Evolutionary conservation across 2,113 vertebrate genomes (phyloP).

Genomic region (Lepisosteus oculatus): DNA sequence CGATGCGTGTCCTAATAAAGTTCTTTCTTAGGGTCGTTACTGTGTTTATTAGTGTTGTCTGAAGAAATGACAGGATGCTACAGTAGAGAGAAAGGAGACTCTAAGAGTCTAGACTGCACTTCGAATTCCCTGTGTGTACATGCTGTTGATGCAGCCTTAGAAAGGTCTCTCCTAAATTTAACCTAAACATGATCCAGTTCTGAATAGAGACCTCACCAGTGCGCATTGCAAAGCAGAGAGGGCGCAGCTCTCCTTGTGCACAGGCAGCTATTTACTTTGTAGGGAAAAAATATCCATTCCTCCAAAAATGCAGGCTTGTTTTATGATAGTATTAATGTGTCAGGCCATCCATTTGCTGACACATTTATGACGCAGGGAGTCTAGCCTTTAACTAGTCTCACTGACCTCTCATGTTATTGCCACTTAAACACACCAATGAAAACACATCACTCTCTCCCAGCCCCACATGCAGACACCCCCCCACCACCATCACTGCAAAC

Average conservation of each 20-base stretch:
- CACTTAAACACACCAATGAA: slow-evolving; percentile 6
- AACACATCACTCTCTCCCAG: not conserved
- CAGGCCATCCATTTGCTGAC: slow-evolving; percentile 53
- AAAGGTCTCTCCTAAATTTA: slow-evolving; percentile 50
- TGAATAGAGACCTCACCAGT: no score
- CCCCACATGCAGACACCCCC: not conserved
- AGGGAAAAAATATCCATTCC: slow-evolving; percentile 53
- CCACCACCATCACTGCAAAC: no score
- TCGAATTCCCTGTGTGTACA: no score
- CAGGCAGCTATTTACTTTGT: slow-evolving; percentile 41
- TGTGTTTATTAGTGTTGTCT: no score
- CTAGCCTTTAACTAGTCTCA: not conserved
- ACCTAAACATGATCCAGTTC: slow-evolving; percentile 15
- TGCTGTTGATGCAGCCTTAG: no score
- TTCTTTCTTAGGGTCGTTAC: no score
- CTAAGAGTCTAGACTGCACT: no score
- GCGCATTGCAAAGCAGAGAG: no score
- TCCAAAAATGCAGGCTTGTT: slow-evolving; percentile 54
- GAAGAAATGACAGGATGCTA: no score
- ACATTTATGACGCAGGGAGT: slow-evolving; percentile 43
- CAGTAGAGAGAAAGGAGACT: no score
- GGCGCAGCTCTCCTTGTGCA: slow-evolving; percentile 30
- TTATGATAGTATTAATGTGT: slow-evolving; percentile 50
- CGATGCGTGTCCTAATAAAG: no score
- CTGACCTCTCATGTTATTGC: slow-evolving; percentile 3